Evolutionary conservation across 2,797 vertebrate genomes (phyloP).

Genomic region (Melopsittacus undulatus): DNA sequence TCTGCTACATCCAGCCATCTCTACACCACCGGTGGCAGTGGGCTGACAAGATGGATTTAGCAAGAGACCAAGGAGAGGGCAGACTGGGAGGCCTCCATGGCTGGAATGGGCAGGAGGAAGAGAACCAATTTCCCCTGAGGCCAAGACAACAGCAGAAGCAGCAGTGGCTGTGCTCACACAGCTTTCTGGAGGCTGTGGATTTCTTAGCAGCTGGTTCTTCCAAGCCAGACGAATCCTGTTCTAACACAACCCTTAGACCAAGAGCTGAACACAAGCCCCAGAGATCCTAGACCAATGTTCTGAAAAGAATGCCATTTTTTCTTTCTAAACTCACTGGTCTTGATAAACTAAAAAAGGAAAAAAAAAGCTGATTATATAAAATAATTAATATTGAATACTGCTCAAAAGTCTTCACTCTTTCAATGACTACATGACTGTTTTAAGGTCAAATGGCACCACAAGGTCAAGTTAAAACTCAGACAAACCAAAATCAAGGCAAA

Average conservation of each 20-base stretch:
- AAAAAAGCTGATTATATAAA: background rate
- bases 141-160: background rate
- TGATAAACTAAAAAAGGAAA: background rate
- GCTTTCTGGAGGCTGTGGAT: background rate
- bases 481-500: background rate
- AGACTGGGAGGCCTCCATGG: background rate
- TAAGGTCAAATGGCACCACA: background rate
- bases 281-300: background rate
- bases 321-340: background rate
- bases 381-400: background rate
- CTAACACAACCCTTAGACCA: background rate
- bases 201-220: background rate
- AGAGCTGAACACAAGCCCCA: background rate
- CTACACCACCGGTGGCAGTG: background rate
- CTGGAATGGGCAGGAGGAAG: background rate
- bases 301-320: background rate
- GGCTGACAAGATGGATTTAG: background rate
- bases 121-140: background rate
- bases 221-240: background rate
- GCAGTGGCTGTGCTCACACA: background rate
- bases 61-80: background rate
- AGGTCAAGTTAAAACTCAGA: background rate
- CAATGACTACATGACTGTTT: background rate
- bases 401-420: background rate
- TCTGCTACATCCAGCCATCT: background rate